Percentiles rank a stretch among this genome's conserved stretches.
Conservation (phyloP, 2,797 vertebrate species). For the Anabas testudineus region DNA sequence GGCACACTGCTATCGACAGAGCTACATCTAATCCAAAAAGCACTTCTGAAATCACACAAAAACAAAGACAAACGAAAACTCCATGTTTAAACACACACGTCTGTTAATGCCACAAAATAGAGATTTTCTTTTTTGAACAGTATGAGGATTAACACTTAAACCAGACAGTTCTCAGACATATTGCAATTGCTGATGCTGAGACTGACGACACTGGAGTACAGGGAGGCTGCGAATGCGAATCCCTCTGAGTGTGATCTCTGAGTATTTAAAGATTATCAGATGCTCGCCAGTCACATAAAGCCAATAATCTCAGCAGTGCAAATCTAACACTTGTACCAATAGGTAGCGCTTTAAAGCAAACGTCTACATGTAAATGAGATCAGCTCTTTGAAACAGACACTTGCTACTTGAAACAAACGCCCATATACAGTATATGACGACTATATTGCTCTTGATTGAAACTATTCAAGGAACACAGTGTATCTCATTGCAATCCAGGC, state of each 20-base stretch:
- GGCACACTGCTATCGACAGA: slow-evolving; percentile 67
- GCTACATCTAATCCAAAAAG: slow-evolving; percentile 66
- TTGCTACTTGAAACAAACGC: slow-evolving; percentile 57
- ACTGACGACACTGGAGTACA: slow-evolving; percentile 7
- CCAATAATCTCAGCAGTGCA: slow-evolving; percentile 66
- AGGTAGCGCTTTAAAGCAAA: slow-evolving; percentile 60
- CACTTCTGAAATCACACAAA: slow-evolving; percentile 54
- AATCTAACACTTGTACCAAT: slow-evolving; percentile 70
- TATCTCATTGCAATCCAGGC: slow-evolving; percentile 77
- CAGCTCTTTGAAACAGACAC: slow-evolving; percentile 60
- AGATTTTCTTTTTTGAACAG: slow-evolving; percentile 58
- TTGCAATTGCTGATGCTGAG: slow-evolving; percentile 53
- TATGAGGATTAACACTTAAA: slow-evolving; percentile 66
- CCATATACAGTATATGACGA: slow-evolving; percentile 51
- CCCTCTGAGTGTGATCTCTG: slow-evolving; percentile 53
- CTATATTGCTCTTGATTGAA: slow-evolving; percentile 81
- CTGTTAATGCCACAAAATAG: slow-evolving; percentile 64
- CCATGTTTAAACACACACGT: slow-evolving; percentile 72
- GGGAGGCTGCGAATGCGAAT: slow-evolving; percentile 35
- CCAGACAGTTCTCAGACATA: slow-evolving; percentile 40
- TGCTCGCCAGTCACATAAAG: slow-evolving; percentile 55
- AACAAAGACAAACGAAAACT: slow-evolving; percentile 62
- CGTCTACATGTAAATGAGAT: slow-evolving; percentile 49
- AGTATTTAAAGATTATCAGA: slow-evolving; percentile 63
- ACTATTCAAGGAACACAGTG: slow-evolving; percentile 82